A percentile compares a stretch with the other conserved stretches of the same genome.
These are phyloP conservation scores for Brienomyrus brachyistius DNA, from an alignment of 2,113 vertebrate genomes.

Conservation along the genomic window DNA sequence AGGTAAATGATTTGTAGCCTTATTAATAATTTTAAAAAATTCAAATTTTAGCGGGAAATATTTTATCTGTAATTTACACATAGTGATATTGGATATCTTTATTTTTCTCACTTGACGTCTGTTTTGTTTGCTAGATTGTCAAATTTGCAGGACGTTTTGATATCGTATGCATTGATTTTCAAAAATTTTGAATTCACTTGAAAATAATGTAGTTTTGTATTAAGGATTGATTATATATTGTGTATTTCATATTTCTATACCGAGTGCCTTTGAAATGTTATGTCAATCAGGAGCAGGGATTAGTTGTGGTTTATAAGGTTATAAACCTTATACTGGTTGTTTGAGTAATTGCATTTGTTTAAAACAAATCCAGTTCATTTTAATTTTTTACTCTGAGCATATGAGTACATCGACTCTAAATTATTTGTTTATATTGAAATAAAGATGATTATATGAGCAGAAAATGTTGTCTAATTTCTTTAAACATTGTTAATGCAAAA, in stretches of 20 bases:
- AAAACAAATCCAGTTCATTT: background rate
- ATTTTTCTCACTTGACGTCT: background rate
- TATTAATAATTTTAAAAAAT: background rate
- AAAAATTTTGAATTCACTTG: background rate
- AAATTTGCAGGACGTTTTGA: background rate
- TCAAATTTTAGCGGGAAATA: background rate
- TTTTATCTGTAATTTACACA: background rate
- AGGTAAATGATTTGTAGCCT: background rate
- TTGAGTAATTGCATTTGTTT: background rate
- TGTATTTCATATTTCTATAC: constrained; percentile 2
- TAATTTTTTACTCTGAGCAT: background rate
- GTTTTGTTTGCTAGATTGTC: background rate
- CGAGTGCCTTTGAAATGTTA: constrained; percentile 19
- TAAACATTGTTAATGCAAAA: background rate
- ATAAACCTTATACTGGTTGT: background rate
- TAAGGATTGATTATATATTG: background rate
- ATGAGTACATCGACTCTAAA: constrained; percentile 15
- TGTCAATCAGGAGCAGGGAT: constrained; percentile 8
- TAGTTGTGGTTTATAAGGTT: background rate
- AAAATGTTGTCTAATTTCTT: background rate
- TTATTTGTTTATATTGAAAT: constrained; percentile 24
- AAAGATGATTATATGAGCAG: constrained; percentile 1
- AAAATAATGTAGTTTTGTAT: constrained; percentile 9
- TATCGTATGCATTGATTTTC: constrained; percentile 6
- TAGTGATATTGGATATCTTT: background rate